A percentile compares a stretch with the other conserved stretches of the same genome.
phyloP scores from a whole-genome alignment of 1,140 invertebrate species.

The Panagrolaimus sp. region DNA sequence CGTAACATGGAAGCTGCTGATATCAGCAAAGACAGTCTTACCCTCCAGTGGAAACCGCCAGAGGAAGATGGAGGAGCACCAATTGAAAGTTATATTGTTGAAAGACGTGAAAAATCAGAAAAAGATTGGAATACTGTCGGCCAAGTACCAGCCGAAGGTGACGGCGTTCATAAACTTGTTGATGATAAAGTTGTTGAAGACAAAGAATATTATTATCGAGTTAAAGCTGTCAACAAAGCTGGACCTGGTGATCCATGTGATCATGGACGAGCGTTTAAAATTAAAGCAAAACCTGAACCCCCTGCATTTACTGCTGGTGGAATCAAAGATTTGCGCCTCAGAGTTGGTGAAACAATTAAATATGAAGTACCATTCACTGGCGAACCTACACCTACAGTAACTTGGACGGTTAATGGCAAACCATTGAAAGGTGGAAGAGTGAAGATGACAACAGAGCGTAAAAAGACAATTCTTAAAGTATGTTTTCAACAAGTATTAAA shows the following conservation, averaged over 20 bases:
- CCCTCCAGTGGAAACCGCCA: conserved; percentile 65
- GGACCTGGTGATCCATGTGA: conserved; percentile 75
- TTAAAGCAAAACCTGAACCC: conserved; percentile 75
- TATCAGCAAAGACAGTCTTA: conserved; percentile 84
- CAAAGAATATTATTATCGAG: conserved; percentile 93
- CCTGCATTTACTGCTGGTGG: conserved; percentile 51
- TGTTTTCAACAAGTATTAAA: conserved; percentile 18
- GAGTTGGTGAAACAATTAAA: conserved; percentile 58
- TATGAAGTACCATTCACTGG: conserved; percentile 70
- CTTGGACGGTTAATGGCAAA: conserved; percentile 74
- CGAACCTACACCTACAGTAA: conserved; percentile 69
- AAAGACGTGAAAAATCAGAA: conserved; percentile 82
- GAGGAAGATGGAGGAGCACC: conserved; percentile 85
- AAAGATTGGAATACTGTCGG: conserved; percentile 88
- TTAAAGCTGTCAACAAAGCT: conserved; percentile 85
- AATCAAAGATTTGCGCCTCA: conserved; percentile 52
- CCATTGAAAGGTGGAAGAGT: conserved; percentile 51
- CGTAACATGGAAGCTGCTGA: conserved; percentile 80
- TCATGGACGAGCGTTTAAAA: conserved; percentile 69
- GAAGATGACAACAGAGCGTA: conserved; percentile 53
- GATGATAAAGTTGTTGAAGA: conserved; percentile 87
- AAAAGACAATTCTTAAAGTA: conserved; percentile 54
- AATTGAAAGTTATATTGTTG: conserved; percentile 84
- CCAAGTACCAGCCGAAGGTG: conserved; percentile 70
- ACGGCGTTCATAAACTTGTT: conserved; percentile 60